phyloP scores from a whole-genome alignment of 2,113 vertebrate species.

The Paratilapia polleni region DNA sequence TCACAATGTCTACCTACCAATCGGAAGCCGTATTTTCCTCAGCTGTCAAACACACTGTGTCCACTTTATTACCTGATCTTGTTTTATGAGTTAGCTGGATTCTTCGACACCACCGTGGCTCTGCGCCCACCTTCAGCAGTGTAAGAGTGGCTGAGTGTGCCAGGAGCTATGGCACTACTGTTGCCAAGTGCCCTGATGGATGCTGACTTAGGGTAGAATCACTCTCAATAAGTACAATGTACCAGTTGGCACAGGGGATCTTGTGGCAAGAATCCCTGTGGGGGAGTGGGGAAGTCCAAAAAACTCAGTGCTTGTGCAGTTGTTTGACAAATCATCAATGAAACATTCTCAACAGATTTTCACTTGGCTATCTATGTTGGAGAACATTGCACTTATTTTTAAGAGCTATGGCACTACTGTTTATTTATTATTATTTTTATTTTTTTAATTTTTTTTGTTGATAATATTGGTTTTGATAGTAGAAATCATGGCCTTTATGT shows the following conservation, averaged over 20 bases:
- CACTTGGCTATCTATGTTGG: background rate
- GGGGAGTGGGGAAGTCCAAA: constrained; percentile 31
- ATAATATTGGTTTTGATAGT: background rate
- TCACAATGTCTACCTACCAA: background rate
- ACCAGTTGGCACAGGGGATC: constrained; percentile 46
- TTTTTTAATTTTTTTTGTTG: background rate
- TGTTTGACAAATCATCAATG: constrained; percentile 10
- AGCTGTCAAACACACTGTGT: constrained; percentile 9
- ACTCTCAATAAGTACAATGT: constrained; percentile 75
- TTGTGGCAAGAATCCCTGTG: constrained; percentile 29
- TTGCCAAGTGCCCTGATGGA: constrained; percentile 75
- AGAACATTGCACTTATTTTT: background rate
- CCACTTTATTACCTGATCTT: constrained; percentile 25
- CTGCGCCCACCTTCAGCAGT: constrained; percentile 51
- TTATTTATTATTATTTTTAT: too few relatives aligned
- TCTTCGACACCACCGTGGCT: constrained; percentile 50
- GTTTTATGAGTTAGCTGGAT: constrained; percentile 56
- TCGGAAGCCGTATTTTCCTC: constrained; percentile 20
- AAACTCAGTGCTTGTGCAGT: constrained; percentile 12
- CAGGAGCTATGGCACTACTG: constrained; percentile 47
- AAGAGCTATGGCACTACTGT: too few relatives aligned
- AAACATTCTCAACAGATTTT: background rate
- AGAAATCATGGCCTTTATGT: background rate
- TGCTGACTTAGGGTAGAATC: constrained; percentile 73
- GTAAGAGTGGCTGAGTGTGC: constrained; percentile 41